Evolutionary conservation across 2,888 invertebrate genomes (phyloP).

Genomic region (Sipha maydis): DNA sequence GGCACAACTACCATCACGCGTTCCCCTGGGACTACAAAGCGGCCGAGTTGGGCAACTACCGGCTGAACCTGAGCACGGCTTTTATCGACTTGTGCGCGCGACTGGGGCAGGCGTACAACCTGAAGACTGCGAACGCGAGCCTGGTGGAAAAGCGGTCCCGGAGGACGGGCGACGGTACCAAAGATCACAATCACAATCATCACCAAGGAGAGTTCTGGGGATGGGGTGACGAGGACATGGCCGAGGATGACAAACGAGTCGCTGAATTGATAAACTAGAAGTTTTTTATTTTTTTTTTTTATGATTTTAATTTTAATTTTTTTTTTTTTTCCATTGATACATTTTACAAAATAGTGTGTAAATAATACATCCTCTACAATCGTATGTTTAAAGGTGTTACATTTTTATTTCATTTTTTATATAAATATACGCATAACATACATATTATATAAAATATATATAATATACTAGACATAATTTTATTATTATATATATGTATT

Average conservation of each 20-base stretch:
- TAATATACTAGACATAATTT: neutral
- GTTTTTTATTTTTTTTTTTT: neutral
- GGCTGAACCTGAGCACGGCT: conserved; percentile 64
- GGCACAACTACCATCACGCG: conserved; percentile 94
- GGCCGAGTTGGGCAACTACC: conserved; percentile 78
- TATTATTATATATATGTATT: neutral
- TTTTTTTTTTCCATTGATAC: neutral
- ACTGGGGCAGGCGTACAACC: conserved; percentile 84
- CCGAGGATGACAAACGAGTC: conserved; percentile 74
- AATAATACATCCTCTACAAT: neutral
- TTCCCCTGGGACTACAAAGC: conserved; percentile 96
- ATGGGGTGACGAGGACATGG: conserved; percentile 84
- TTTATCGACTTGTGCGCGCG: conserved; percentile 73
- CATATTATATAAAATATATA: neutral
- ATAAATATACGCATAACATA: neutral
- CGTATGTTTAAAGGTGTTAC: neutral
- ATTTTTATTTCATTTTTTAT: neutral
- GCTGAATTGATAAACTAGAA: conserved; percentile 67
- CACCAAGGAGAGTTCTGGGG: conserved; percentile 74
- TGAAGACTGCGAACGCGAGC: conserved; percentile 76
- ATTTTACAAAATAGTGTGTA: neutral
- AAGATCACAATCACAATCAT: conserved; percentile 63
- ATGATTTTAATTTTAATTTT: neutral
- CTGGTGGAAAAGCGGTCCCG: conserved; percentile 77
- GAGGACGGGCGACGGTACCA: conserved; percentile 79